Evolutionary conservation across 2,797 vertebrate species (phyloP).

Genomic region (Garrulus glandarius): DNA sequence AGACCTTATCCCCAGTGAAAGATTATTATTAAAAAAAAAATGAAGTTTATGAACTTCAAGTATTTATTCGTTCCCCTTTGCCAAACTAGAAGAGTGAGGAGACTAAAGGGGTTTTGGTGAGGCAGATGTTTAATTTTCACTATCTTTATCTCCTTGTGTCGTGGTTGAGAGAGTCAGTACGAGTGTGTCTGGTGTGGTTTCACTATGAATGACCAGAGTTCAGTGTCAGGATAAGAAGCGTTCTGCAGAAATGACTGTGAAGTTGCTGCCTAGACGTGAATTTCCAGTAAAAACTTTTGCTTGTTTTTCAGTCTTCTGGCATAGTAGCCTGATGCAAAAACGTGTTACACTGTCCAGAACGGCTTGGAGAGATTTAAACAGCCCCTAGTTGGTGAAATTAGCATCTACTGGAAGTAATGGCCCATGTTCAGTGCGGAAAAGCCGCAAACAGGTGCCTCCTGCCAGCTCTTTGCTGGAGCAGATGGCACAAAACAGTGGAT

Average conservation of each 20-base stretch:
- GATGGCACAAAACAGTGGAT: fast-evolving
- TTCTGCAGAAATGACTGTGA: neutral
- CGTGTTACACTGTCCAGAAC: neutral
- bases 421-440: fast-evolving
- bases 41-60: neutral
- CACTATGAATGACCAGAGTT: neutral
- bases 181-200: neutral
- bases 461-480: neutral
- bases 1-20: neutral
- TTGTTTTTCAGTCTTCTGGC: neutral
- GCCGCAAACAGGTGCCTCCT: neutral
- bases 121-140: neutral
- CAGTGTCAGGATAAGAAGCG: neutral
- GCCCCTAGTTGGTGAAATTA: neutral
- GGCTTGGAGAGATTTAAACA: neutral
- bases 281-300: neutral
- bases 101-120: neutral
- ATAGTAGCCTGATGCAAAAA: neutral
- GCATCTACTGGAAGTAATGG: neutral
- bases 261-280: neutral
- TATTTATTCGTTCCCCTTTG: fast-evolving
- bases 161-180: neutral
- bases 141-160: neutral
- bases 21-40: neutral
- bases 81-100: neutral